A percentile compares a stretch with the other conserved stretches of the same genome.
These are phyloP conservation scores for Oxytorus armatus DNA, from an alignment of 2,888 invertebrate genomes.

Conservation along the genomic window DNA sequence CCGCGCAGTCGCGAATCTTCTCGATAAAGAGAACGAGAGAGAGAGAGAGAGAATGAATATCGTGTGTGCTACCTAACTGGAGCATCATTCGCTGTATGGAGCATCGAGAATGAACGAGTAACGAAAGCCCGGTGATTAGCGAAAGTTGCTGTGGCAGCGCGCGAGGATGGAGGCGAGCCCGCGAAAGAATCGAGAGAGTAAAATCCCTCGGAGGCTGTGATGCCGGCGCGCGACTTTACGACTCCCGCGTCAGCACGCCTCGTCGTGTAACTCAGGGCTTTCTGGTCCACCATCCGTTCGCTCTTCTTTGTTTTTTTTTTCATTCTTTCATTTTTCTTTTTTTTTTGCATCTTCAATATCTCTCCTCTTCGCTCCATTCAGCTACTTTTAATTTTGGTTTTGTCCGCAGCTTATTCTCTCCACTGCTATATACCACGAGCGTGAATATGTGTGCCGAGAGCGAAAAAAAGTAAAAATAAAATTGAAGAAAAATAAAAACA, in stretches of 20 bases:
- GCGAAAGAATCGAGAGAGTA: constrained; percentile 26
- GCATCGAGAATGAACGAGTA: constrained; percentile 46
- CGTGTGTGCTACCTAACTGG: constrained; percentile 66
- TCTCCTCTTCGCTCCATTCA: constrained; percentile 24
- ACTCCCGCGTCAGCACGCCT: constrained; percentile 45
- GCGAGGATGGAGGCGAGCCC: too few species aligned
- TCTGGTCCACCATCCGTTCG: constrained; percentile 44
- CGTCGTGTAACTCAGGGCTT: constrained; percentile 22
- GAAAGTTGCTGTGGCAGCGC: too few species aligned
- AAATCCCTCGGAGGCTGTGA: constrained; percentile 18
- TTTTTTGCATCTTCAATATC: too few species aligned
- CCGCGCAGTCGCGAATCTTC: too few species aligned
- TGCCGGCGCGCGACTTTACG: constrained; percentile 46
- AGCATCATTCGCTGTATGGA: constrained; percentile 53
- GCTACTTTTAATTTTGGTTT: constrained; percentile 23
- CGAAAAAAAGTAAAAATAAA: constrained; percentile 6
- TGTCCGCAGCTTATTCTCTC: constrained; percentile 4
- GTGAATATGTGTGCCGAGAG: constrained; percentile 29
- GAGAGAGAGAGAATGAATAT: too few species aligned
- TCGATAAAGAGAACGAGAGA: too few species aligned
- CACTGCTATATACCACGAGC: constrained; percentile 56
- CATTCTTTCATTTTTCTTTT: too few species aligned
- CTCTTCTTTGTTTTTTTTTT: too few species aligned
- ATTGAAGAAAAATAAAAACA: constrained; percentile 7
- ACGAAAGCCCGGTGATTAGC: constrained; percentile 66